A percentile compares a stretch with the other conserved stretches of the same genome.
phyloP scores from a whole-genome alignment of 2,888 invertebrate genomes.

The Rhaphigaster nebulosa region DNA sequence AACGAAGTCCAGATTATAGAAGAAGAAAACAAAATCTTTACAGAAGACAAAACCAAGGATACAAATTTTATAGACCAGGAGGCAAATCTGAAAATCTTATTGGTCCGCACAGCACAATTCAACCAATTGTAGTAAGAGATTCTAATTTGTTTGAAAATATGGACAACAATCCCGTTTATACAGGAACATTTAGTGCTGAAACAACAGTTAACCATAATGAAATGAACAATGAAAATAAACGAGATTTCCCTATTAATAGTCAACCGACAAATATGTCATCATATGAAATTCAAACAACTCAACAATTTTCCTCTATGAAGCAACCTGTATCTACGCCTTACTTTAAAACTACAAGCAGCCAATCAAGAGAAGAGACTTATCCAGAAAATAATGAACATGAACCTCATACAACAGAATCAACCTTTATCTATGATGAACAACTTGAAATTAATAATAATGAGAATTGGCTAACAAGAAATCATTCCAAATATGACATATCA shows the following conservation, averaged over 20 bases:
- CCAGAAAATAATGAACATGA: neutral
- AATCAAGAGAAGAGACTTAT: neutral
- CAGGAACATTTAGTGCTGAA: neutral
- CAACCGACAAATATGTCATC: conserved; percentile 1
- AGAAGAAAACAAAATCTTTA: conserved; percentile 40
- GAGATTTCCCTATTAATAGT: neutral
- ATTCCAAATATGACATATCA: neutral
- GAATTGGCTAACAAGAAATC: neutral
- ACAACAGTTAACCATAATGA: neutral
- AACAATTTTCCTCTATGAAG: neutral
- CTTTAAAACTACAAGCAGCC: neutral
- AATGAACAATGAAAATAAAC: neutral
- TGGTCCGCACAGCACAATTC: neutral
- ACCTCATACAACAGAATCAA: conserved; percentile 10
- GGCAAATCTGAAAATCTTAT: conserved; percentile 28
- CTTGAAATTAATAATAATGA: conserved; percentile 27
- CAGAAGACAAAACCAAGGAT: conserved; percentile 17
- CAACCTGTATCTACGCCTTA: neutral
- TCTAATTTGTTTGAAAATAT: neutral
- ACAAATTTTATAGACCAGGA: conserved; percentile 6
- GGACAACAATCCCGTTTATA: neutral
- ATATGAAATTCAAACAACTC: neutral
- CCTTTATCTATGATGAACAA: conserved; percentile 31
- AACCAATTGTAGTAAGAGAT: conserved; percentile 4
- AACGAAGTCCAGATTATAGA: conserved; percentile 62